A percentile compares a stretch with the other conserved stretches of the same genome.
Evolutionary conservation across 2,888 invertebrate genomes (phyloP).

Genomic region (Oscheius onirici): DNA sequence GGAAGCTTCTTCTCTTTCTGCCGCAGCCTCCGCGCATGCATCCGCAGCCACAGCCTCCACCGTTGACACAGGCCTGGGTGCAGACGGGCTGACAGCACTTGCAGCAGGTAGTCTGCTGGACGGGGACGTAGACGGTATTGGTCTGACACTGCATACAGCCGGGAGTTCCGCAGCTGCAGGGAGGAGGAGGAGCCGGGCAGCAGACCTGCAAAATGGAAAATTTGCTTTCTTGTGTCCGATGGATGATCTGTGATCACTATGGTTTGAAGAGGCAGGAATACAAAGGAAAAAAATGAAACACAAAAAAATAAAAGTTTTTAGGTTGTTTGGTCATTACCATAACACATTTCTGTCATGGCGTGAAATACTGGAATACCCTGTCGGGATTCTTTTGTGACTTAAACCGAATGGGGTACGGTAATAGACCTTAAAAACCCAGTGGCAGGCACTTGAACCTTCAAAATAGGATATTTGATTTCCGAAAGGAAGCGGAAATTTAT

Average conservation of each 20-base stretch:
- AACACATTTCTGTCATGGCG: no score
- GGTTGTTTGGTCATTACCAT: no score
- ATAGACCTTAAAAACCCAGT: no score
- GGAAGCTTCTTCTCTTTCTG: slow-evolving; percentile 50
- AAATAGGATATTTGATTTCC: no score
- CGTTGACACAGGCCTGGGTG: slow-evolving; percentile 58
- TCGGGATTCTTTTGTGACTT: no score
- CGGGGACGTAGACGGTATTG: slow-evolving; percentile 52
- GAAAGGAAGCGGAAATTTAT: no score
- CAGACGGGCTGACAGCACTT: slow-evolving; percentile 62
- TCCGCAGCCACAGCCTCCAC: slow-evolving; percentile 60
- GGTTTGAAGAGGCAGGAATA: not conserved
- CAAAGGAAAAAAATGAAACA: no score
- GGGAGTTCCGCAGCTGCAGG: slow-evolving; percentile 51
- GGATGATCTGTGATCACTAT: not conserved
- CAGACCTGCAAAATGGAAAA: slow-evolving; percentile 34
- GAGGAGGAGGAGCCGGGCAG: slow-evolving; percentile 47
- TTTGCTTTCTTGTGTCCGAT: no score
- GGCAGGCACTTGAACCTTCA: no score
- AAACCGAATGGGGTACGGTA: no score
- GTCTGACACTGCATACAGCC: slow-evolving; percentile 47
- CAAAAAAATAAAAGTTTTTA: no score
- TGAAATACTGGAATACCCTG: no score
- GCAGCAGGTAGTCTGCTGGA: slow-evolving; percentile 56
- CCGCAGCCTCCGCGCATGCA: slow-evolving; percentile 60